A percentile compares a stretch with the other conserved stretches of the same genome.
Conservation (phyloP, 2,113 vertebrate genomes). For the Hydrolagus affinis region DNA sequence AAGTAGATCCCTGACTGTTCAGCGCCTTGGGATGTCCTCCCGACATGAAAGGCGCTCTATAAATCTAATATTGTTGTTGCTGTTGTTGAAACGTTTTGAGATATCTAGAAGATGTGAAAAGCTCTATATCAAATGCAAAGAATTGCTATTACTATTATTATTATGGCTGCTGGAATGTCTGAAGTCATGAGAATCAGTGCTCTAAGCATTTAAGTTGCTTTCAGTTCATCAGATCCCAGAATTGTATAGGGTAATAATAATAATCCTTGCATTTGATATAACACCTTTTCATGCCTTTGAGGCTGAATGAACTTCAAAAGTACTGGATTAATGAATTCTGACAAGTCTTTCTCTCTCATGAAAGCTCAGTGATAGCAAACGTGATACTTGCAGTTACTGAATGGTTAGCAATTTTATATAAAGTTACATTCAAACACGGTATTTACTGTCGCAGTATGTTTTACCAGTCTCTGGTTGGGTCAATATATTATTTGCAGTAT, state of each 20-base stretch:
- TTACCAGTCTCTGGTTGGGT: not conserved
- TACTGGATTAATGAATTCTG: not conserved
- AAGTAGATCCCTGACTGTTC: too few relatives aligned
- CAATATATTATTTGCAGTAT: not conserved
- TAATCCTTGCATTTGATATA: too few relatives aligned
- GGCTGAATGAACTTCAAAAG: too few relatives aligned
- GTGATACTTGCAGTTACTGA: not conserved
- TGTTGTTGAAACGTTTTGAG: too few relatives aligned
- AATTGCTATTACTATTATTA: too few relatives aligned
- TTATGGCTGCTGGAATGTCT: not conserved
- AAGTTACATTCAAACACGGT: not conserved
- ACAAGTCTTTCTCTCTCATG: not conserved
- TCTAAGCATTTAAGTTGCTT: not conserved
- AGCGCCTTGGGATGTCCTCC: too few relatives aligned
- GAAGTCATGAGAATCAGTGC: not conserved
- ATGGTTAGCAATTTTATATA: not conserved
- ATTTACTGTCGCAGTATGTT: not conserved
- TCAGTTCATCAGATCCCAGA: not conserved
- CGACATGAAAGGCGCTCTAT: too few relatives aligned
- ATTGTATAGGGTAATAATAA: too few relatives aligned
- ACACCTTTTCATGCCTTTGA: too few relatives aligned
- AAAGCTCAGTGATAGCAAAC: not conserved
- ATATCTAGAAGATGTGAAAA: too few relatives aligned
- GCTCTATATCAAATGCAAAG: too few relatives aligned
- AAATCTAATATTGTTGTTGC: too few relatives aligned